Base-by-base conservation (phyloP, 1,140 invertebrate genomes). In the Diorhabda sublineata region DNA sequence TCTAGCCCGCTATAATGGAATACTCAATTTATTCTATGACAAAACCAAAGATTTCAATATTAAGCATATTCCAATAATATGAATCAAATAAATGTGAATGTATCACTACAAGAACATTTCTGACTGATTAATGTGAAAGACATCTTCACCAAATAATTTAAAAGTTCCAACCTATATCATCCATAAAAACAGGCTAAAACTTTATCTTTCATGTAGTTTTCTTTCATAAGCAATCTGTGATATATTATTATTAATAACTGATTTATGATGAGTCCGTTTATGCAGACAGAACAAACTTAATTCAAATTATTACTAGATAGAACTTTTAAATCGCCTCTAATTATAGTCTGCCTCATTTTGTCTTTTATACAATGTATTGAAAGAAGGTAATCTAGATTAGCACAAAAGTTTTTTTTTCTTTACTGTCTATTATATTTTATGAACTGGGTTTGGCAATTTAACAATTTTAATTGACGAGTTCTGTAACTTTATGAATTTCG, bases 201-300 rank as follows among this genome's bases (percentile, higher is more conserved):
- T 26, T 26, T 26, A 26, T 26, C 26, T 26, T 26, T 26, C 26
- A 26, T 26, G 47, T 52, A 8, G 47, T 71, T 68, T 71, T 68
- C 52, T 71, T 64, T 71, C 70, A 44, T 71, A 66, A 64, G 70
- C 42, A 71, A 68, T 71, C 66, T 68, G 70, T 71, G 70, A 71
- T 68, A 68, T 67, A 42, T 56, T 56, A 7, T 56, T 56, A 56
- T 7, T 56, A 7, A 6, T 6, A 56, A 6, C 26, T 58, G 57
- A 9, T 11, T 11, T 11, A 9, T 58, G 57, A 5, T 58, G 26
- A n/a, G 26, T 58, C 9, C 57, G 26, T 9, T 4, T 58, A 26
- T 9, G 57, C 26, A 26, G 57, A 58, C n/a, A 58, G 26, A 11
- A 26, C 57, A 58, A 3, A 6, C n/a, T 58, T 11, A 5, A 58